Evolutionary conservation across 2,113 vertebrate species (phyloP).

Genomic region (Pterocles gutturalis): DNA sequence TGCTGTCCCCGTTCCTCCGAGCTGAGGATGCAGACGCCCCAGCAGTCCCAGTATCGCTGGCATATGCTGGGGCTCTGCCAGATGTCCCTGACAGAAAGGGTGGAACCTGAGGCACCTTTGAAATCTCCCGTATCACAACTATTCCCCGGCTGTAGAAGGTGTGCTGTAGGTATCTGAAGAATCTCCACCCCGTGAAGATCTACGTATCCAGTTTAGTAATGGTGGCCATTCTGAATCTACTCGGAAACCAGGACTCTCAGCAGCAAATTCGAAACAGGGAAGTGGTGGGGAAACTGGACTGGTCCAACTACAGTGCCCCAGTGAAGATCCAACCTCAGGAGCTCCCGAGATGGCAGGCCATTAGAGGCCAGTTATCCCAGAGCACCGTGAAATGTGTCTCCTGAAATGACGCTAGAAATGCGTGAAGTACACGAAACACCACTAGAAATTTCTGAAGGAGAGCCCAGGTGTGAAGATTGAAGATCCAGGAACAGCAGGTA

Average conservation of each 20-base stretch:
- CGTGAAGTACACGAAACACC: background rate
- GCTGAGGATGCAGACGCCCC: background rate
- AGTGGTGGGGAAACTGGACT: background rate
- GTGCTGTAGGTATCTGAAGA: background rate
- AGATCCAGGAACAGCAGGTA: background rate
- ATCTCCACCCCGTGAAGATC: background rate
- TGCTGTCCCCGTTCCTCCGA: background rate
- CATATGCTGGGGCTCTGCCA: background rate
- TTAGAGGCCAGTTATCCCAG: background rate
- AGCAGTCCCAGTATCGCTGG: background rate
- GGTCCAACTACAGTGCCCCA: background rate
- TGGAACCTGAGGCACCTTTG: background rate
- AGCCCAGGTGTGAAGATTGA: background rate
- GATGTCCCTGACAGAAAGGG: background rate
- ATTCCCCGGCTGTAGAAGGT: background rate
- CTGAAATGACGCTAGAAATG: background rate
- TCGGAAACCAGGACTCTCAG: background rate
- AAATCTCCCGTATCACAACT: background rate
- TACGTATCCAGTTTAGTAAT: background rate
- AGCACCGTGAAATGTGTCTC: background rate
- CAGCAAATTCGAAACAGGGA: background rate
- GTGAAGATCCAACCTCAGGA: background rate
- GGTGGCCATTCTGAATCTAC: background rate
- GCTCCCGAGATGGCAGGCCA: background rate
- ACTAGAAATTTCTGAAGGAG: background rate